A percentile compares a stretch with the other conserved stretches of the same genome.
These are phyloP conservation scores for Nezara viridula DNA, from an alignment of 2,888 invertebrate species.

Conservation along the genomic window DNA sequence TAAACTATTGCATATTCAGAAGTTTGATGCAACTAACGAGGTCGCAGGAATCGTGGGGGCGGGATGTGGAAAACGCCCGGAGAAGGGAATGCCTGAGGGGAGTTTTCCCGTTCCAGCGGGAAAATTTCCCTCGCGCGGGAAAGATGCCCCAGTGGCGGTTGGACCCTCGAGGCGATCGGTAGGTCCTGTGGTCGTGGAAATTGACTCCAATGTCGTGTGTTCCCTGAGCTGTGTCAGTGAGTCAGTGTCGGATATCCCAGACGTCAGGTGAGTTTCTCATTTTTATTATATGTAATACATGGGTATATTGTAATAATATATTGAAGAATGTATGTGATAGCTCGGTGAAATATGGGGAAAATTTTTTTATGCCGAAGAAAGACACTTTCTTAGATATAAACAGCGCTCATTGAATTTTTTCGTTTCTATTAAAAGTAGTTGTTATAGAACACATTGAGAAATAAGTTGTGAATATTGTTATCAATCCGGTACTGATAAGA, in stretches of 20 bases:
- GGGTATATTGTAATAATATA: not conserved
- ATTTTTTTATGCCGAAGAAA: not conserved
- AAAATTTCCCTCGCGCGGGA: slow-evolving; percentile 42
- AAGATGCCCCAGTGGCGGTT: slow-evolving; percentile 26
- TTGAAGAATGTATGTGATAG: not conserved
- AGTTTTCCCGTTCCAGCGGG: not conserved
- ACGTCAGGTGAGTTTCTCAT: not conserved
- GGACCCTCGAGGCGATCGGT: not conserved
- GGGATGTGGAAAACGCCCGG: not conserved
- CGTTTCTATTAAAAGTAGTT: not conserved
- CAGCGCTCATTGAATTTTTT: not conserved
- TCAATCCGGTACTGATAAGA: not conserved
- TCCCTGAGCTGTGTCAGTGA: slow-evolving; percentile 31
- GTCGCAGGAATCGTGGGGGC: not conserved
- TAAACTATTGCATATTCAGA: not conserved
- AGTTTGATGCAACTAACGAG: not conserved
- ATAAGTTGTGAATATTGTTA: not conserved
- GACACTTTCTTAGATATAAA: not conserved
- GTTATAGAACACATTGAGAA: not conserved
- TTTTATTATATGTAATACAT: not conserved
- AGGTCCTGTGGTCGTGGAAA: not conserved
- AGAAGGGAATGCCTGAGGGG: not conserved
- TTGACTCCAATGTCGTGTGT: slow-evolving; percentile 1
- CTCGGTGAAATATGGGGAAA: not conserved
- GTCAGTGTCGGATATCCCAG: slow-evolving; percentile 35